Evolutionary conservation across 2,797 vertebrate genomes (phyloP), one percentile per base, ranked within the genome.

Genomic region (Anguilla obscura): DNA sequence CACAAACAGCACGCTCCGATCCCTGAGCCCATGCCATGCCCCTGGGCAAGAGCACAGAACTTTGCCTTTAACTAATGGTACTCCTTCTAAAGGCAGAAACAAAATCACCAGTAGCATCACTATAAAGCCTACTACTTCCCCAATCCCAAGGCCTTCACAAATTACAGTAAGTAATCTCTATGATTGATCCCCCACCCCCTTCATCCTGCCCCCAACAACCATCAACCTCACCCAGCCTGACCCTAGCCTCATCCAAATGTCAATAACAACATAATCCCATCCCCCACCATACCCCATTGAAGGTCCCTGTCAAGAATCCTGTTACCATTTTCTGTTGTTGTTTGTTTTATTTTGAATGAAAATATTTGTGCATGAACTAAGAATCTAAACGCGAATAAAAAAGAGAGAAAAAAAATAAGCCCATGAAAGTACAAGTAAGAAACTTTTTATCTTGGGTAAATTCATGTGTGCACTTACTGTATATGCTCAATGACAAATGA

Each of bases 121-220:
- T 95, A 99, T 99, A 93, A 99, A 98, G 94, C 98, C 98, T 96
- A 96, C 97, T 94, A 95, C 97, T 93, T 96, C 96, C 94, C 96
- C 97, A 95, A 95, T 97, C 94, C 96, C 98, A 96, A 96, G 97
- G 93, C 97, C 98, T 92, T 97, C 98, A 95, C 98, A 99, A 94
- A 97, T 98, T 97, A 98, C 98, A 98, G 99, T 99, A 99, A 99
- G 99, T 99, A 99, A 97, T 93, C 93, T 94, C 94, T 98, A 97
- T 92, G 96, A 98, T 94, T 99, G 97, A 99, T 91, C 93, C 89
- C 66, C 92, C 87, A 88, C 66, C 48, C 40, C 50, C 14, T 69
- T 74, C 66, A 88, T 85, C 83, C 83, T 63, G 84, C 30, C 14
- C 87, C 63, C 63, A 87, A 94, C 92, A 89, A 92, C 94, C 93